phyloP scores from a whole-genome alignment of 2,888 invertebrate species.

The Pollenia labialis region DNA sequence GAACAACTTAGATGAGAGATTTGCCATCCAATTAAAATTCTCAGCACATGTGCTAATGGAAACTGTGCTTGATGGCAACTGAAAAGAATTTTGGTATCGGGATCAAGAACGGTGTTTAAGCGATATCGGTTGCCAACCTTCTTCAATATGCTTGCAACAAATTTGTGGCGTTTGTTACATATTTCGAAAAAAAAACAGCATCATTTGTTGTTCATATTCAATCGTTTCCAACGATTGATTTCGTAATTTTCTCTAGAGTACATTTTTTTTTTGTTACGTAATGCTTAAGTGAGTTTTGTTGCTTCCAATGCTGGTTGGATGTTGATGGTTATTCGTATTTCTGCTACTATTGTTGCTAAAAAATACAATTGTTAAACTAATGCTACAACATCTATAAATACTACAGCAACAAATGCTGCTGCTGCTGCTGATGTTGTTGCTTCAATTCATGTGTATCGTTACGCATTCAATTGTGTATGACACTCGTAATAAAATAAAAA shows the following conservation, averaged over 20 bases:
- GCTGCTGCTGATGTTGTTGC: conserved; percentile 23
- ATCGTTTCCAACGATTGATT: conserved; percentile 74
- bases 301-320: conserved; percentile 17
- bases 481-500: conserved; percentile 68
- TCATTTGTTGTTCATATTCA: conserved; percentile 47
- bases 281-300: conserved; percentile 67
- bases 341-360: not conserved
- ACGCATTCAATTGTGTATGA: conserved; percentile 72
- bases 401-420: not conserved
- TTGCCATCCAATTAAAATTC: no score
- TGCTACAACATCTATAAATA: not conserved
- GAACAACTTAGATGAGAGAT: no score
- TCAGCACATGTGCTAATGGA: no score
- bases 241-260: conserved; percentile 75
- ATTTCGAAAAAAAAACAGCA: not conserved
- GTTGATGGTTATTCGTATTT: conserved; percentile 1
- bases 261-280: conserved; percentile 66
- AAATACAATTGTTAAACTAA: conserved; percentile 18
- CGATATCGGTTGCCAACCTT: no score
- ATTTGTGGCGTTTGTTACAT: no score
- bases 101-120: no score
- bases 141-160: no score
- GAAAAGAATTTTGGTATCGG: no score
- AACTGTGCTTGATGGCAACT: no score
- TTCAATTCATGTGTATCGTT: conserved; percentile 58